Evolutionary conservation across 2,888 invertebrate species (phyloP).

Genomic region (Ceramica pisi): DNA sequence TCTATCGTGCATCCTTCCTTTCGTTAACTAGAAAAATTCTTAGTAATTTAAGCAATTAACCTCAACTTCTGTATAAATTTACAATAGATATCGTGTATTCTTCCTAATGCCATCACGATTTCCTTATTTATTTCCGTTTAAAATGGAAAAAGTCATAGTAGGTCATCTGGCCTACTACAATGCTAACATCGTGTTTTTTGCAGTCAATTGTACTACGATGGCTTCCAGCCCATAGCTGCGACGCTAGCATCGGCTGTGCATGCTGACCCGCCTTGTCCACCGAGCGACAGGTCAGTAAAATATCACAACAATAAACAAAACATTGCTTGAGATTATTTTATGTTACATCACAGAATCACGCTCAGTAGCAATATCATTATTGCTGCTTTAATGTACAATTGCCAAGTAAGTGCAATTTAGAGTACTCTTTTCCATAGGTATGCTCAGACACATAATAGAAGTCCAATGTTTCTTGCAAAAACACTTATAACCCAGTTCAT

Average conservation of each 20-base stretch:
- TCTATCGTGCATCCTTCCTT: background rate
- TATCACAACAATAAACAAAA: background rate
- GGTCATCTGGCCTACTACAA: background rate
- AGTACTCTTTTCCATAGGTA: no score
- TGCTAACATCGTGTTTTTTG: conserved; percentile 20
- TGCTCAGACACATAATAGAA: no score
- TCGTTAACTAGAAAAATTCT: background rate
- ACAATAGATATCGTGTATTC: background rate
- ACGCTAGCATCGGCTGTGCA: conserved; percentile 96
- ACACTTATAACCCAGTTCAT: no score
- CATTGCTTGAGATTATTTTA: background rate
- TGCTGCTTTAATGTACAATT: no score
- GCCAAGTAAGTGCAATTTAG: no score
- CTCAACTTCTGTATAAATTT: background rate
- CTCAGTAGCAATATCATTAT: no score
- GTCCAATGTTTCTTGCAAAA: no score
- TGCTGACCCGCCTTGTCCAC: conserved; percentile 98
- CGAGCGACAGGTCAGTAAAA: conserved; percentile 93
- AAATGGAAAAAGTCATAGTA: background rate
- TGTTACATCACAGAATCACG: no score
- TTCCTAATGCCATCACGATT: no score
- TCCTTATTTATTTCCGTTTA: rapidly evolving
- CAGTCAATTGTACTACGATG: conserved; percentile 99
- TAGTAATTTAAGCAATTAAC: conserved; percentile 4
- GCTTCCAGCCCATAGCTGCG: conserved; percentile 97